Percentiles rank a stretch among this genome's conserved stretches.
These are phyloP conservation scores for Eublepharis macularius DNA, from an alignment of 2,113 vertebrate genomes.

Conservation along the genomic window DNA sequence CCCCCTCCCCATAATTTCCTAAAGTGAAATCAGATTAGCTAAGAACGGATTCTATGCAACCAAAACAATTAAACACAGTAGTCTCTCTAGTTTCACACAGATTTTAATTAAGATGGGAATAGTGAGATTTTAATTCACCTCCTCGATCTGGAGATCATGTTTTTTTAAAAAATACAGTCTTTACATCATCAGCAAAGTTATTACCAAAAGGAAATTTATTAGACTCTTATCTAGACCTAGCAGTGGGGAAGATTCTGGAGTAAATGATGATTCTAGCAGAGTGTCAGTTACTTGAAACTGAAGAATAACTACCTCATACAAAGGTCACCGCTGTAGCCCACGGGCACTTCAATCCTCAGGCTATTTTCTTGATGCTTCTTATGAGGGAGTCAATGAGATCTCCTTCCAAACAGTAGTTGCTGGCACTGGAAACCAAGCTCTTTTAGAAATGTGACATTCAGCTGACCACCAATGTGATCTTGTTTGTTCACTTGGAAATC, in stretches of 20 bases:
- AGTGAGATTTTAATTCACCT: constrained; percentile 30
- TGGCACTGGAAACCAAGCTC: neutral
- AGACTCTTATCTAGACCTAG: neutral
- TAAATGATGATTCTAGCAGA: neutral
- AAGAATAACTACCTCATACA: neutral
- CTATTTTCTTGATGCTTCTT: neutral
- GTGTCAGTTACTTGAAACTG: neutral
- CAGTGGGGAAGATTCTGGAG: neutral
- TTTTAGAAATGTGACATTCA: neutral
- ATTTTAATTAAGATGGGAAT: constrained; percentile 47
- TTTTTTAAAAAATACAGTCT: neutral
- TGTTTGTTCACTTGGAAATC: neutral
- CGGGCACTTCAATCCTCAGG: neutral
- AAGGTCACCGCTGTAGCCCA: neutral
- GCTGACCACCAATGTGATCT: neutral
- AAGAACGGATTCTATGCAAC: constrained; percentile 5
- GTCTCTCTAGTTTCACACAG: constrained; percentile 21
- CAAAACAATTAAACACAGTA: constrained; percentile 18
- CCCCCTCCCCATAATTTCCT: constrained; percentile 50
- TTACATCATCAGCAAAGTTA: neutral
- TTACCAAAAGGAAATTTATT: neutral
- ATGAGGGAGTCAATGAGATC: neutral
- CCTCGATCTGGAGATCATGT: neutral
- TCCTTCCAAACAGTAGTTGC: neutral
- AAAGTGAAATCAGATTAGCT: constrained; percentile 26